Conservation (phyloP, 1,140 invertebrate genomes). For the Ceratina japonica region DNA sequence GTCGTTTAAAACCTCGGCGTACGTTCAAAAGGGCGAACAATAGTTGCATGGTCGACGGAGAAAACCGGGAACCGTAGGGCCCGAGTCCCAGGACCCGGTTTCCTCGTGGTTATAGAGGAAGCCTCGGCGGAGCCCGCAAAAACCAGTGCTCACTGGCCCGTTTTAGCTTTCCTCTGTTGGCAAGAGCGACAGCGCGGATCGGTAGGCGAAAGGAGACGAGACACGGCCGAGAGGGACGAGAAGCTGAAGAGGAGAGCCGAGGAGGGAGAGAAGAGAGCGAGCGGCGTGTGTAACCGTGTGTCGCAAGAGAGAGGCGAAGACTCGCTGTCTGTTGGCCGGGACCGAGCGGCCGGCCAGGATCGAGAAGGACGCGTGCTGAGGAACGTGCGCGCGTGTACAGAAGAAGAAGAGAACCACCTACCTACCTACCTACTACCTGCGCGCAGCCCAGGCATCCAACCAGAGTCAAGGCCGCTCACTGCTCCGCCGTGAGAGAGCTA, state of each 20-base stretch:
- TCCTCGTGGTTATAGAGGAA: conserved; percentile 39
- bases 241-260: conserved; percentile 28
- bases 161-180: conserved; percentile 62
- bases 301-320: conserved; percentile 16
- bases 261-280: too few species aligned
- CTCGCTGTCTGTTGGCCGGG: conserved; percentile 35
- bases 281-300: too few species aligned
- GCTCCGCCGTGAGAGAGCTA: conserved; percentile 80
- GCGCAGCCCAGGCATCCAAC: conserved; percentile 64
- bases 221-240: conserved; percentile 55
- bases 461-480: conserved; percentile 86
- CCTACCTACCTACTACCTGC: conserved; percentile 32
- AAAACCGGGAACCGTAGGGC: not conserved
- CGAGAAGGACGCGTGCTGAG: conserved; percentile 25
- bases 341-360: not conserved
- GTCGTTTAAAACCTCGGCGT: not conserved
- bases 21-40: too few species aligned
- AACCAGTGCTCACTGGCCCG: conserved; percentile 57
- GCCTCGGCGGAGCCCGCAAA: conserved; percentile 6
- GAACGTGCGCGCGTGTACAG: conserved; percentile 15
- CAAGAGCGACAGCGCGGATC: conserved; percentile 39
- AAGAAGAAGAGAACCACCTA: conserved; percentile 25
- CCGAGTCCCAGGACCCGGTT: conserved; percentile 27
- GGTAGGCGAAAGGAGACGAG: conserved; percentile 42
- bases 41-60: not conserved